Evolutionary conservation across 2,797 vertebrate species (phyloP).

Genomic region (Amniataba percoides): DNA sequence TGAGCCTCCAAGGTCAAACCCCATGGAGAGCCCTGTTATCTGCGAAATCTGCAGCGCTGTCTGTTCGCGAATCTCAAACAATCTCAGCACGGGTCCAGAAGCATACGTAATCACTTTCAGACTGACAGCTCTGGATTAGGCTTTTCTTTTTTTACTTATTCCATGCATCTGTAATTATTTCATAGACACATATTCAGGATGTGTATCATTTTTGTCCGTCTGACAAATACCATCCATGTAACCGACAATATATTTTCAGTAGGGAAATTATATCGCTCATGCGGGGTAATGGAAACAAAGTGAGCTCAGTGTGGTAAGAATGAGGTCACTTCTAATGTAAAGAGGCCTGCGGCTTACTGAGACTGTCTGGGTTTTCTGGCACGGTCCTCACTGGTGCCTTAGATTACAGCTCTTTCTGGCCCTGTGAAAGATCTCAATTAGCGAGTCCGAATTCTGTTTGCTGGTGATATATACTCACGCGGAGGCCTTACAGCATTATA

Average conservation of each 20-base stretch:
- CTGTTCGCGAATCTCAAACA: conserved; percentile 36
- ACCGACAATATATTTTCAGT: conserved; percentile 34
- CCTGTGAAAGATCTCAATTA: conserved; percentile 59
- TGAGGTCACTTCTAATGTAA: conserved; percentile 81
- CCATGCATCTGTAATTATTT: not conserved
- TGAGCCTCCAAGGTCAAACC: conserved; percentile 64
- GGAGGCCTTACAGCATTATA: conserved; percentile 10
- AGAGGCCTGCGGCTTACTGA: conserved; percentile 66
- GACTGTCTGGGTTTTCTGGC: conserved; percentile 71
- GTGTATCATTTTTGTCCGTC: conserved; percentile 4
- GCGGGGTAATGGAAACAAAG: conserved; percentile 71
- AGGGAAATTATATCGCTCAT: conserved; percentile 43
- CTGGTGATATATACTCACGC: conserved; percentile 33
- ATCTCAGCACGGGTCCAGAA: conserved; percentile 17
- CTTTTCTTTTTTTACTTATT: not conserved
- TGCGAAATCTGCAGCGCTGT: conserved; percentile 25
- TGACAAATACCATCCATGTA: conserved; percentile 27
- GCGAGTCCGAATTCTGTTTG: conserved; percentile 46
- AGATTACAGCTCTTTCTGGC: conserved; percentile 61
- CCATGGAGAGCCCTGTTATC: conserved; percentile 21
- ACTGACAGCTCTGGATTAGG: not conserved
- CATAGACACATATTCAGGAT: not conserved
- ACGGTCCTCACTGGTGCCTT: conserved; percentile 36
- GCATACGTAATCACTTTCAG: conserved; percentile 6
- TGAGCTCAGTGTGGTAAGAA: conserved; percentile 72